Evolutionary conservation across 2,113 vertebrate genomes (phyloP).

Genomic region (Brachionichthys hirsutus): DNA sequence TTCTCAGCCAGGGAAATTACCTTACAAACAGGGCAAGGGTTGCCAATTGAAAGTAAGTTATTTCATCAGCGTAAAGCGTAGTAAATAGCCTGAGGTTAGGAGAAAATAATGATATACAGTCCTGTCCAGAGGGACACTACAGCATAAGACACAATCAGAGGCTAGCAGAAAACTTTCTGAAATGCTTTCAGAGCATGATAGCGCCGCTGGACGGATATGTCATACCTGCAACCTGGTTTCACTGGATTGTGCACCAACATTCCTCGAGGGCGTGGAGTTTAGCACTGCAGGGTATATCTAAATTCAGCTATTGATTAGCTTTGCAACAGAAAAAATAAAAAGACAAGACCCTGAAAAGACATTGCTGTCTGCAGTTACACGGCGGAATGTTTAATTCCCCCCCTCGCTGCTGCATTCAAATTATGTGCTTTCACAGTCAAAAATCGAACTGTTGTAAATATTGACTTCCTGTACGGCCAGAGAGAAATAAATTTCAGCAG

Average conservation of each 20-base stretch:
- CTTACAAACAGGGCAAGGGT: slow-evolving; percentile 64
- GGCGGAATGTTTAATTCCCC: slow-evolving; percentile 66
- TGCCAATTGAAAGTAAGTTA: slow-evolving; percentile 69
- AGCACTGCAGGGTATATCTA: slow-evolving; percentile 58
- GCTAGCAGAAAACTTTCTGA: slow-evolving; percentile 59
- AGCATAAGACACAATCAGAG: slow-evolving; percentile 62
- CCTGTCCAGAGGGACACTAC: slow-evolving; percentile 55
- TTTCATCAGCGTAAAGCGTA: slow-evolving; percentile 69
- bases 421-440: slow-evolving; percentile 78
- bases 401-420: slow-evolving; percentile 71
- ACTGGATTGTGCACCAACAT: slow-evolving; percentile 23
- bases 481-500: slow-evolving; percentile 77
- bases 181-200: slow-evolving; percentile 62
- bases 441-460: slow-evolving; percentile 84
- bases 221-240: slow-evolving; percentile 41
- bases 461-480: slow-evolving; percentile 84
- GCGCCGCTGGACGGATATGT: slow-evolving; percentile 44
- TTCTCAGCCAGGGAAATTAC: slow-evolving; percentile 68
- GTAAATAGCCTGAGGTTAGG: slow-evolving; percentile 72
- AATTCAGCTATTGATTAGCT: slow-evolving; percentile 71
- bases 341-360: slow-evolving; percentile 52
- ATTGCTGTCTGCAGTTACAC: slow-evolving; percentile 53
- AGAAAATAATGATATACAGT: slow-evolving; percentile 67
- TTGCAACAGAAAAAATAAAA: slow-evolving; percentile 41
- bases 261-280: slow-evolving; percentile 32